These are phyloP conservation scores for Acanthosepion lycidas DNA, from an alignment of 2,888 invertebrate species.

Conservation along the genomic window DNA sequence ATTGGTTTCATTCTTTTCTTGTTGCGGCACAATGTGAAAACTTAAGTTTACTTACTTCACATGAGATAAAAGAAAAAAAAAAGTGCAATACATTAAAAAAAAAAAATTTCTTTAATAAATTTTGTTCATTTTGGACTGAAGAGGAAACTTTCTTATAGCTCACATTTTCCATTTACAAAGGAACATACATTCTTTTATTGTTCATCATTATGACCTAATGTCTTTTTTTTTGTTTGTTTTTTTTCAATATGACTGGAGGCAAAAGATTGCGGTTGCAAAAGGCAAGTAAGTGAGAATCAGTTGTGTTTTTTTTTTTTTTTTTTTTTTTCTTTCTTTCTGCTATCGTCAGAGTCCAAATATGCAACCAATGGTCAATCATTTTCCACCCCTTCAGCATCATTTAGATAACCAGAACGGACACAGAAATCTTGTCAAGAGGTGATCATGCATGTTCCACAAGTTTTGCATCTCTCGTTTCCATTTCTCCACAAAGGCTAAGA, in stretches of 20 bases:
- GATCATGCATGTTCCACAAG: background rate
- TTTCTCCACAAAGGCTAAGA: background rate
- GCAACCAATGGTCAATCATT: background rate
- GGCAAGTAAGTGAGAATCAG: background rate
- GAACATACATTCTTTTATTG: background rate
- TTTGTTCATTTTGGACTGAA: background rate
- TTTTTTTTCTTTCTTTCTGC: background rate
- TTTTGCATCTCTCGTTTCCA: background rate
- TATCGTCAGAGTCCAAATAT: background rate
- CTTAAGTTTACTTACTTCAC: conserved; percentile 14
- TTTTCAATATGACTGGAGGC: background rate
- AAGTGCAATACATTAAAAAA: too few relatives aligned
- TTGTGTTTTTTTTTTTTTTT: background rate
- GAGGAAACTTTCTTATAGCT: background rate
- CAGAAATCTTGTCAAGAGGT: background rate
- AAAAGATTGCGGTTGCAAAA: conserved; percentile 4
- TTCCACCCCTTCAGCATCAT: background rate
- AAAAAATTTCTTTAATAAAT: too few relatives aligned
- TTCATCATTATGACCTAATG: background rate
- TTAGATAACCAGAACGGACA: background rate
- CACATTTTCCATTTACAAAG: background rate
- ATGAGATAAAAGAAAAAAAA: background rate
- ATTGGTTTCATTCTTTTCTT: background rate
- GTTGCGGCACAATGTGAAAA: background rate
- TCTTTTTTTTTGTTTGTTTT: background rate